These are phyloP conservation scores for Tachysurus fulvidraco DNA, from an alignment of 2,113 vertebrate genomes.

Conservation along the genomic window DNA sequence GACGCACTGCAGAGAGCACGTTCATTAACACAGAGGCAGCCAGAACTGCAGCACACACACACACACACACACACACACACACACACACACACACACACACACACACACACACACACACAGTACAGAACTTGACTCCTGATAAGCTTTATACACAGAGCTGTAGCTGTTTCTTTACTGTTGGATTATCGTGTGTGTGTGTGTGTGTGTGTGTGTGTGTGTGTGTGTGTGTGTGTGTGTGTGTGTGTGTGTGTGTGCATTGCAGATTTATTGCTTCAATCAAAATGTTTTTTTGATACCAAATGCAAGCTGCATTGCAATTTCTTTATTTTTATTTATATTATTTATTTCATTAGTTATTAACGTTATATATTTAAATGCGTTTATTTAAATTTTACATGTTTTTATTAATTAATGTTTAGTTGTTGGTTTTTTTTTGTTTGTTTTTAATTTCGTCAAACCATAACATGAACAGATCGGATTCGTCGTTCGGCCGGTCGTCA, in stretches of 20 bases:
- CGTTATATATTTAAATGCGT: neutral
- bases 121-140: constrained; percentile 1
- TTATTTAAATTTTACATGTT: neutral
- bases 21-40: constrained; percentile 36
- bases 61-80: constrained; percentile 35
- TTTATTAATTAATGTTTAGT: neutral
- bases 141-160: constrained; percentile 18
- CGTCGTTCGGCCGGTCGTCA: neutral
- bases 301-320: neutral
- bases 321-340: neutral
- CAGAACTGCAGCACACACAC: constrained; percentile 16
- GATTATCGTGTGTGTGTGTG: neutral
- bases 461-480: neutral
- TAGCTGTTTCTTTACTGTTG: neutral
- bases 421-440: too few relatives aligned
- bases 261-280: neutral
- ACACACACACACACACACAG: constrained; percentile 35
- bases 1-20: constrained; percentile 23
- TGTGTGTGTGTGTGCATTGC: neutral
- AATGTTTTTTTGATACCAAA: neutral
- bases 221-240: too few relatives aligned
- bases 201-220: too few relatives aligned
- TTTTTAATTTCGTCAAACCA: neutral
- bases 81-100: constrained; percentile 40
- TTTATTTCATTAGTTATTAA: neutral